Conservation (phyloP, 2,888 invertebrate genomes). For the Thereva nobilitata region DNA sequence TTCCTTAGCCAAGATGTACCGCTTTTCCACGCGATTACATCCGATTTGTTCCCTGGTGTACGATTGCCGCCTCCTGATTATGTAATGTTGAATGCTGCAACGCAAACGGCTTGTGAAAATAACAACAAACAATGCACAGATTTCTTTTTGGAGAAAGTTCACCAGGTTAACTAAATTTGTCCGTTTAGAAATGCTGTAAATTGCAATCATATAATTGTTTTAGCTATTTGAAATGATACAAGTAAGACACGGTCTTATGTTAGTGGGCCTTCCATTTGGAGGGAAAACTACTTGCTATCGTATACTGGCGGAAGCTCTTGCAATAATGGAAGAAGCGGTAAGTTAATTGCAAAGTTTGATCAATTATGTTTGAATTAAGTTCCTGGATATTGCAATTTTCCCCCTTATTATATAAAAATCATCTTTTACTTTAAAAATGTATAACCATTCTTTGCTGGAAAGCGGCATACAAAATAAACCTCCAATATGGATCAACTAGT, state of each 20-base stretch:
- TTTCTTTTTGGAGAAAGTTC: slow-evolving; percentile 86
- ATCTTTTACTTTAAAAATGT: too few species aligned
- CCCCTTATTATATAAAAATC: too few species aligned
- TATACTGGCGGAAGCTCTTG: slow-evolving; percentile 79
- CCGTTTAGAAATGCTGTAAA: neutral
- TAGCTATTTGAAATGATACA: slow-evolving; percentile 95
- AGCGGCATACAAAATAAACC: too few species aligned
- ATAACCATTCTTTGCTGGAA: too few species aligned
- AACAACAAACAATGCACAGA: slow-evolving; percentile 83
- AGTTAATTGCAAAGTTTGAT: slow-evolving; percentile 20
- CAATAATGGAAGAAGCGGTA: slow-evolving; percentile 68
- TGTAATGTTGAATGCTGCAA: slow-evolving; percentile 68
- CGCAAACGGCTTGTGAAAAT: slow-evolving; percentile 66
- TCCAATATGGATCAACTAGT: too few species aligned
- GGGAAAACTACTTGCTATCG: slow-evolving; percentile 88
- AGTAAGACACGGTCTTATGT: slow-evolving; percentile 92
- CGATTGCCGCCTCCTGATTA: slow-evolving; percentile 79
- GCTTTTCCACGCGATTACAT: slow-evolving; percentile 89
- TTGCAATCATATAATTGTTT: slow-evolving; percentile 42
- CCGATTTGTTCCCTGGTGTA: slow-evolving; percentile 90
- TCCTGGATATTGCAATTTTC: too few species aligned
- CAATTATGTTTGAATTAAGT: neutral
- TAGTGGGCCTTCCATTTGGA: slow-evolving; percentile 90
- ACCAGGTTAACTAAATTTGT: slow-evolving; percentile 53
- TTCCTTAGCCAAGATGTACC: slow-evolving; percentile 88